Percentiles rank a stretch among this genome's conserved stretches.
phyloP scores from a whole-genome alignment of 2,113 vertebrate species.

The Serinus canaria region DNA sequence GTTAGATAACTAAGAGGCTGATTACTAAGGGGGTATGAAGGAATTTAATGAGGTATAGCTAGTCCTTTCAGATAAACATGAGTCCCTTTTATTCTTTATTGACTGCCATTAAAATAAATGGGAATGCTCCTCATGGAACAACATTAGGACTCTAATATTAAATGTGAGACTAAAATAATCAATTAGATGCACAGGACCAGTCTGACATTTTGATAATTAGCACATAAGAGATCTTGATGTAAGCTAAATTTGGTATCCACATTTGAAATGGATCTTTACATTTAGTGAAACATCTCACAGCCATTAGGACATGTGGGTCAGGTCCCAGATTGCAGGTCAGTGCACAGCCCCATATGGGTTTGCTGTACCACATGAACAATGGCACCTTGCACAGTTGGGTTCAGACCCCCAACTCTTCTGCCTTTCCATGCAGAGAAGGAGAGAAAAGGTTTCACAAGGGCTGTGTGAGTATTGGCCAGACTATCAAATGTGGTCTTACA shows the following conservation, averaged over 20 bases:
- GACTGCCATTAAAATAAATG: neutral
- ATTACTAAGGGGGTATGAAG: neutral
- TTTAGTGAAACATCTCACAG: neutral
- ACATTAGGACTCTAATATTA: neutral
- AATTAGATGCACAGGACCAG: neutral
- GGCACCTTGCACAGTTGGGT: neutral
- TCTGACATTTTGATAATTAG: neutral
- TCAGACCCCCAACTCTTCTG: neutral
- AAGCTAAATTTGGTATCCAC: neutral
- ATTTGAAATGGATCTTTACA: neutral
- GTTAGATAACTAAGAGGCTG: neutral
- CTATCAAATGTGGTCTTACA: neutral
- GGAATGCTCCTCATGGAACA: neutral
- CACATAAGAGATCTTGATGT: neutral
- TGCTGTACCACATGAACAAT: neutral
- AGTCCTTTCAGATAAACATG: neutral
- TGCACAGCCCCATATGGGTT: neutral
- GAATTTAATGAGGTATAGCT: neutral
- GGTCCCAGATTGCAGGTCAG: neutral
- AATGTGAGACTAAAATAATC: neutral
- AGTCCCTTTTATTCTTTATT: neutral
- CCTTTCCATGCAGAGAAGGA: neutral
- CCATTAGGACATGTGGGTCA: rapidly evolving
- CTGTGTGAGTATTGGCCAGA: neutral
- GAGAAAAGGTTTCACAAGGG: neutral